These are phyloP conservation scores for Pristionchus mayeri DNA, from an alignment of 2,888 invertebrate genomes.

Conservation along the genomic window DNA sequence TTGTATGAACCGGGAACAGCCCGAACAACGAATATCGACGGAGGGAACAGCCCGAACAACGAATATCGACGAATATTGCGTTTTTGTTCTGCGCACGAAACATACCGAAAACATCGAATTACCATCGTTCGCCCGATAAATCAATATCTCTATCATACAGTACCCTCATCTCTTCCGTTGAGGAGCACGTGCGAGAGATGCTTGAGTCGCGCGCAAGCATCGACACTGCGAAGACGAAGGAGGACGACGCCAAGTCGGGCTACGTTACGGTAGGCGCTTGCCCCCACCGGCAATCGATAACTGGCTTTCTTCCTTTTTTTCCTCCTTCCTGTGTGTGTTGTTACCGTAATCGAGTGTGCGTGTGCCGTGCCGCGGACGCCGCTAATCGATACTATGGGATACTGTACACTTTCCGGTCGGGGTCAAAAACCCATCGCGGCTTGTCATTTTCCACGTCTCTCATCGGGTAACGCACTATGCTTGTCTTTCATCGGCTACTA, in stretches of 20 bases:
- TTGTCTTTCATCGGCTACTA: too few species aligned
- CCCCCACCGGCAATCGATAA: not conserved
- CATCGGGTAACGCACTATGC: too few species aligned
- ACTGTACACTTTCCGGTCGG: not conserved
- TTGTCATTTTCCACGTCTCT: too few species aligned
- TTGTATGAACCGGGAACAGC: too few species aligned
- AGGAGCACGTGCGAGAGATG: conserved; percentile 66
- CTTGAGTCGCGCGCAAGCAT: conserved; percentile 69
- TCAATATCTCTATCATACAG: too few species aligned
- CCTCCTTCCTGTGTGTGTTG: not conserved
- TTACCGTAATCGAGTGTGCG: not conserved
- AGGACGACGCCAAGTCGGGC: conserved; percentile 68
- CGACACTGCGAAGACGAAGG: conserved; percentile 59
- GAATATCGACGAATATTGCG: too few species aligned
- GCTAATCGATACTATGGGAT: not conserved
- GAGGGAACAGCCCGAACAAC: too few species aligned
- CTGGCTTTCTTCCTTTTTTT: not conserved
- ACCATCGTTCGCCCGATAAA: too few species aligned
- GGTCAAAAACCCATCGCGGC: too few species aligned
- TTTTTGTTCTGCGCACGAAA: too few species aligned
- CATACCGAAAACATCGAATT: too few species aligned
- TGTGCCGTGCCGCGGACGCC: conserved; percentile 32
- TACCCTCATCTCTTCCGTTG: conserved; percentile 32
- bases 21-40: too few species aligned
- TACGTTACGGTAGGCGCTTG: conserved; percentile 70